phyloP scores from a whole-genome alignment of 2,888 invertebrate species.

The Podotricha telesiphe region DNA sequence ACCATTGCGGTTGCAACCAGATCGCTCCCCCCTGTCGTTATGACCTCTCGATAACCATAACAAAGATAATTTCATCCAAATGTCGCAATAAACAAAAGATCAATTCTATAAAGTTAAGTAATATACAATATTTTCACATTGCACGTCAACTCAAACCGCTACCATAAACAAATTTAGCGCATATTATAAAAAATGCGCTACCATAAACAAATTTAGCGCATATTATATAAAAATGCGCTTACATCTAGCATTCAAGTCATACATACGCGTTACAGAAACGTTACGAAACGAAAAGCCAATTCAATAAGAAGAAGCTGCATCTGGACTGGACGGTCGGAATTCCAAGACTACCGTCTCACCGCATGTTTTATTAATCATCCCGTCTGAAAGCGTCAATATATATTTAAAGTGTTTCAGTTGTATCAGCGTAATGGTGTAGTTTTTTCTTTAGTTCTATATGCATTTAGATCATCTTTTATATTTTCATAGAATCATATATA shows the following conservation, averaged over 20 bases:
- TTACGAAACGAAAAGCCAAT: slow-evolving; percentile 29
- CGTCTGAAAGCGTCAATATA: slow-evolving; percentile 43
- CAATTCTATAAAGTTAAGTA: too few species aligned
- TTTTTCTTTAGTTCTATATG: neutral
- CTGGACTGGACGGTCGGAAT: slow-evolving; percentile 44
- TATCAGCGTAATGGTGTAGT: neutral
- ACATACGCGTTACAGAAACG: slow-evolving; percentile 27
- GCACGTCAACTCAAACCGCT: too few species aligned
- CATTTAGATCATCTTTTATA: too few species aligned
- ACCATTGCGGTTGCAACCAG: too few species aligned
- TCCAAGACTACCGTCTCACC: slow-evolving; percentile 36
- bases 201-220: too few species aligned
- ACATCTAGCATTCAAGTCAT: slow-evolving; percentile 18
- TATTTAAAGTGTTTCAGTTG: slow-evolving; percentile 39
- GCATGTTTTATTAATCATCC: slow-evolving; percentile 49
- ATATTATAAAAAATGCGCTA: neutral
- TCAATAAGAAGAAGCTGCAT: slow-evolving; percentile 40
- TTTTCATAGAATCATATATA: too few species aligned
- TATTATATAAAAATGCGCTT: neutral
- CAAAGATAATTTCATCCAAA: too few species aligned
- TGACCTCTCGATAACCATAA: too few species aligned
- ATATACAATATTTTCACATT: too few species aligned
- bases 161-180: too few species aligned
- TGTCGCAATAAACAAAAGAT: too few species aligned
- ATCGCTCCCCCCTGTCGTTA: too few species aligned